Evolutionary conservation across 2,113 vertebrate species (phyloP), one percentile per base, ranked within the genome.

Genomic region (Nettapus auritus): DNA sequence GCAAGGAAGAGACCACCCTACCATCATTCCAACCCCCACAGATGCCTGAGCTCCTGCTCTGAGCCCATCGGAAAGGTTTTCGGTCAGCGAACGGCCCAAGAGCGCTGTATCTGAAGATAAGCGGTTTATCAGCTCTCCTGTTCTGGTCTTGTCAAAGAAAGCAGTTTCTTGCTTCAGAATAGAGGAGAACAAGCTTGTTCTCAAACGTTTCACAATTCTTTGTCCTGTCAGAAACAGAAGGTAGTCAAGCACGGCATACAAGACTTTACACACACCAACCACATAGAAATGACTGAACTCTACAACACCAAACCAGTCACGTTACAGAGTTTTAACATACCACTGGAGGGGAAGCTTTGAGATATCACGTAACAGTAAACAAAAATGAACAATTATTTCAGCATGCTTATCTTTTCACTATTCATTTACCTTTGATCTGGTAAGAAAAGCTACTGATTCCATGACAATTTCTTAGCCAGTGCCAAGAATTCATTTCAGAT

Each of bases 11-110:
- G 67, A 83, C 26, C 31, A 78, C 91, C 98, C 18, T 98, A 99
- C 99, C 99, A 99, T 99, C 99, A 99, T 99, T 94, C 98, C 98
- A 82, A 99, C 88, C 29, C 99, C 99, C 44, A 98, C 98, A 19
- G 97, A 98, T 14, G 98, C 99, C 96, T 99, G 99, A 40, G 98
- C 99, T 16, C 98, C 97, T 10, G 99, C 98, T 94, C 99, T 97
- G 85, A 99, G 98, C 29, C 99, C 99, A 20, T 99, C 99, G 0
- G 99, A 99, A 80, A 99, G 97, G 96, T 99, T 99, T 97, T 99
- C 99, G 2, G 99, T 99, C 95, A 99, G 96, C 0, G 99, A 99
- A 89, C 77, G 97, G 59, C 99, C 99, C 42, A 99, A 96, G 36
- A 99, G 96, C 2, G 98, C 96, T 0, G 99, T 98, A 95, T 99